Evolutionary conservation across 2,113 vertebrate genomes (phyloP).

Genomic region (Pterocles gutturalis): DNA sequence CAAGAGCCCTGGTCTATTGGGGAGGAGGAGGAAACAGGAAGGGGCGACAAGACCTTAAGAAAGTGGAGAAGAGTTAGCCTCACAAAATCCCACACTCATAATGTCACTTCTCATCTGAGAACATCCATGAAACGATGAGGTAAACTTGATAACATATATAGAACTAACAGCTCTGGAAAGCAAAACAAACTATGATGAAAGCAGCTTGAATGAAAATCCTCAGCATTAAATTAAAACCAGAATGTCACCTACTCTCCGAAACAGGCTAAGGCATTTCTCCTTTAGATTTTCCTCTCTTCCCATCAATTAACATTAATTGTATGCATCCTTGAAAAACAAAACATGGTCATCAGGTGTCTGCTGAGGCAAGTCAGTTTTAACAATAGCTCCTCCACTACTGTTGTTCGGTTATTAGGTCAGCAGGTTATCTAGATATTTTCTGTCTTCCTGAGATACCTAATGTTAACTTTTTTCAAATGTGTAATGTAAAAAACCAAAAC

Average conservation of each 20-base stretch:
- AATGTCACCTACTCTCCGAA: background rate
- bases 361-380: background rate
- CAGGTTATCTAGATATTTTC: background rate
- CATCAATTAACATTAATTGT: background rate
- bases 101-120: background rate
- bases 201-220: background rate
- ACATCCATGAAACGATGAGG: background rate
- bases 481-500: background rate
- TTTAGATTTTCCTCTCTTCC: background rate
- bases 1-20: background rate
- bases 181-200: background rate
- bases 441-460: background rate
- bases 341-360: background rate
- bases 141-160: accelerated
- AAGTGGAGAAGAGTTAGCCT: background rate
- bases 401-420: background rate
- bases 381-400: background rate
- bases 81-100: background rate
- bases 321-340: background rate
- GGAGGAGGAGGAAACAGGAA: accelerated
- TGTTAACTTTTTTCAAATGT: background rate
- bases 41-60: background rate
- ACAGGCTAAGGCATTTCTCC: background rate
- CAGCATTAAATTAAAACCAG: background rate
- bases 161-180: background rate